Evolutionary conservation across 2,113 vertebrate species (phyloP).

Genomic region (Myocastor coypus): DNA sequence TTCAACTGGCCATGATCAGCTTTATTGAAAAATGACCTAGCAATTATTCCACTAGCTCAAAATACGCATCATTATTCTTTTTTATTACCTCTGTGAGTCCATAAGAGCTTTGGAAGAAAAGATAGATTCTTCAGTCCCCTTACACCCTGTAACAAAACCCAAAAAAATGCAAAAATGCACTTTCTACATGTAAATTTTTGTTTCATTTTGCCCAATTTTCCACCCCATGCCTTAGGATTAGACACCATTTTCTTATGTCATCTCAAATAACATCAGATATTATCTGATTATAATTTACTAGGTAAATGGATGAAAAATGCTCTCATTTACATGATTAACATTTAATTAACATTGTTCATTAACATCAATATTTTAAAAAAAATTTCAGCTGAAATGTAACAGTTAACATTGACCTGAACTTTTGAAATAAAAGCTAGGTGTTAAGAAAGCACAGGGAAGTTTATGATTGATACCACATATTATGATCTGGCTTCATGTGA

Average conservation of each 20-base stretch:
- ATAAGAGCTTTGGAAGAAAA: constrained; percentile 31
- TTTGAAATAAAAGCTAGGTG: constrained; percentile 87
- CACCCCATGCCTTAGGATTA: constrained; percentile 51
- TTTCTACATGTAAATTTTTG: background rate
- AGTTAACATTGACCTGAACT: constrained; percentile 89
- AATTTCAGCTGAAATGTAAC: constrained; percentile 86
- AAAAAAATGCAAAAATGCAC: background rate
- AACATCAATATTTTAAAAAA: constrained; percentile 83
- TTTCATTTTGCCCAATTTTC: constrained; percentile 46
- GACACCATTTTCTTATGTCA: constrained; percentile 81
- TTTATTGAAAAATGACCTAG: constrained; percentile 45
- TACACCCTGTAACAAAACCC: background rate
- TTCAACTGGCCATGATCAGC: constrained; percentile 6
- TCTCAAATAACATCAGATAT: constrained; percentile 83
- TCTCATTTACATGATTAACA: constrained; percentile 89
- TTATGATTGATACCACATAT: constrained; percentile 88
- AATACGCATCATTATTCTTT: constrained; percentile 17
- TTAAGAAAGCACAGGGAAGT: constrained; percentile 83
- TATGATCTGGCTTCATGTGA: constrained; percentile 85
- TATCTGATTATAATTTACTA: constrained; percentile 85
- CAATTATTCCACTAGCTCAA: constrained; percentile 45
- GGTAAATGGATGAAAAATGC: constrained; percentile 87
- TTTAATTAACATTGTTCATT: constrained; percentile 91
- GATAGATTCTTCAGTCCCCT: background rate
- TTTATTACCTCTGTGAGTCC: background rate